Evolutionary conservation across 1,140 invertebrate genomes (phyloP), one percentile per base, ranked within the genome.

Genomic region (Phymastichus coffea): DNA sequence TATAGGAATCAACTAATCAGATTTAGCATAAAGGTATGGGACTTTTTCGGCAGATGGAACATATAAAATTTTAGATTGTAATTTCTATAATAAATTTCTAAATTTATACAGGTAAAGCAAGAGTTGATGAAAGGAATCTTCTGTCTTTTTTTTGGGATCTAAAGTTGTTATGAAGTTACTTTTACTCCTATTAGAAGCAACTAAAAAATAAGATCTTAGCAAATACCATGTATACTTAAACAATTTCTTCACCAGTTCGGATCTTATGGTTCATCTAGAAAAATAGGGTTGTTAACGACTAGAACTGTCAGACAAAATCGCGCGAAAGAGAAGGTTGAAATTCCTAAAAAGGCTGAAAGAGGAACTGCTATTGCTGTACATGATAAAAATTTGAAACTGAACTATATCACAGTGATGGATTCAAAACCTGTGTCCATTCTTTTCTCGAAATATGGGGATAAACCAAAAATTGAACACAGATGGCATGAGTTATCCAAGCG

Each of bases 221-320:
- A 60, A 57, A 26, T 63, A 63, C 23, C 22, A 37, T 10, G 9
- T 64, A 2, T 64, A 57, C 35, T 64, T 64, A 43, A 48, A 64
- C 19, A 64, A 61, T 17, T 57, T 60, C 51, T 64, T 64, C 19
- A 52, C n/a, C n/a, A n/a, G n/a, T n/a, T n/a, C n/a, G n/a, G n/a
- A n/a, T n/a, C n/a, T n/a, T n/a, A n/a, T n/a, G 35, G 20, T 49
- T 9, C 51, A 59, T 52, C 53, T 64, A 37, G n/a, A n/a, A n/a
- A n/a, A n/a, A n/a, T n/a, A n/a, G n/a, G n/a, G n/a, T n/a, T n/a
- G n/a, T n/a, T 26, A n/a, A 23, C 51, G 15, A 63, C 61, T 9
- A 57, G 47, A 0, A 60, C 46, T 17, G 52, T 63, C 2, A 6
- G 69, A 28, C 25, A 59, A 15, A 51, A 56, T 40, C 20, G 62